Percentiles rank a stretch among this genome's conserved stretches.
phyloP scores from a whole-genome alignment of 2,888 invertebrate species.

The Carpatolechia fugitivella region DNA sequence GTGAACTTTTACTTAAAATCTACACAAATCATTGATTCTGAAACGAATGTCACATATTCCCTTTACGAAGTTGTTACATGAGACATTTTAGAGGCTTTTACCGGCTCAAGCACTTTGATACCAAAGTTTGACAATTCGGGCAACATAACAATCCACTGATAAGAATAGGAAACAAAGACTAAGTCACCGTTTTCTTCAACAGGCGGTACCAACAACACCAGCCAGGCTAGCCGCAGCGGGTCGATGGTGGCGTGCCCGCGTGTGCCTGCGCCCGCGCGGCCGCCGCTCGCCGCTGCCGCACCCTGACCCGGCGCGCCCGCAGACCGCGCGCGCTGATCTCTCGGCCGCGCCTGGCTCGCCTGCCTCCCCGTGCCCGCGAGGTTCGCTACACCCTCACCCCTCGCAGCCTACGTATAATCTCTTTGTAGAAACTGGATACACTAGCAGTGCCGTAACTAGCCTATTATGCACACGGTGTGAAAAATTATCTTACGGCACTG shows the following conservation, averaged over 20 bases:
- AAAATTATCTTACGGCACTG: no score
- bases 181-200: slow-evolving; percentile 19
- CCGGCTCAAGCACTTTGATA: no score
- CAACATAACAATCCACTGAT: no score
- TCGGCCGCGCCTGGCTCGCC: slow-evolving; percentile 59
- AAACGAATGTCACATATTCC: no score
- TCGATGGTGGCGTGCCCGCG: slow-evolving; percentile 83
- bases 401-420: slow-evolving; percentile 48
- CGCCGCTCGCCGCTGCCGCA: slow-evolving; percentile 68
- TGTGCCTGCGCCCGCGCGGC: slow-evolving; percentile 74
- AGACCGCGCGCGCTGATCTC: slow-evolving; percentile 69
- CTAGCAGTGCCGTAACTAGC: background rate
- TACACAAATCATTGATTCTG: no score
- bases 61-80: no score
- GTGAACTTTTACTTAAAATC: no score
- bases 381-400: slow-evolving; percentile 39
- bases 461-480: no score
- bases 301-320: slow-evolving; percentile 69
- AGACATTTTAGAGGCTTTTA: no score
- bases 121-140: background rate
- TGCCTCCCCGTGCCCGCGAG: slow-evolving; percentile 60
- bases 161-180: no score
- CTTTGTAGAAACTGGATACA: slow-evolving; percentile 2
- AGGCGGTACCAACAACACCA: slow-evolving; percentile 63
- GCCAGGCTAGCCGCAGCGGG: slow-evolving; percentile 60